phyloP scores from a whole-genome alignment of 2,888 invertebrate species.

The Merodon equestris region DNA sequence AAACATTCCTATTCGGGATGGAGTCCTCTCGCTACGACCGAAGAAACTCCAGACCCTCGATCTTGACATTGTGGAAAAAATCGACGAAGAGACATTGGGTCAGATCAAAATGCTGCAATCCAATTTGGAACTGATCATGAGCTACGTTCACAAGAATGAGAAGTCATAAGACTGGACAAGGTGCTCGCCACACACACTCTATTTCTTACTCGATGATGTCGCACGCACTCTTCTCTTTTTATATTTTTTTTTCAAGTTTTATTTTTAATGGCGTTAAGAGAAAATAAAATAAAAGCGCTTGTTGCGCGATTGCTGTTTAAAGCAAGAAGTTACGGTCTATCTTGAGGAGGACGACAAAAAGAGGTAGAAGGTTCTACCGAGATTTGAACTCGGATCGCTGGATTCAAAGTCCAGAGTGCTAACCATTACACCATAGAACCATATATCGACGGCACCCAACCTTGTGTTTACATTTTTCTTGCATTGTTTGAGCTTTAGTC shows the following conservation, averaged over 20 bases:
- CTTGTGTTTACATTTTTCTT: conserved; percentile 6
- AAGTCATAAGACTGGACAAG: conserved; percentile 8
- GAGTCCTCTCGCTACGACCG: conserved; percentile 77
- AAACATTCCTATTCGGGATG: conserved; percentile 78
- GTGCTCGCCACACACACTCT: no score
- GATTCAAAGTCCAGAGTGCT: conserved; percentile 71
- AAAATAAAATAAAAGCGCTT: no score
- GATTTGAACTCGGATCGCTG: conserved; percentile 71
- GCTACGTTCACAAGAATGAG: conserved; percentile 71
- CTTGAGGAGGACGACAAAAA: neutral
- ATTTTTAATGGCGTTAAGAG: neutral
- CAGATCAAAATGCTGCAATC: conserved; percentile 77
- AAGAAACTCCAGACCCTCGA: conserved; percentile 74
- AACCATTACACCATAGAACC: conserved; percentile 71
- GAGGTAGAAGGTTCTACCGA: conserved; percentile 61
- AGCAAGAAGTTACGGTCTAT: no score
- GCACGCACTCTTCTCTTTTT: no score
- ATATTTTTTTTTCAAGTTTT: neutral
- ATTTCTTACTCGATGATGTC: no score
- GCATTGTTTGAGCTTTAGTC: no score
- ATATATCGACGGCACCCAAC: neutral
- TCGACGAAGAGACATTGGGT: conserved; percentile 75
- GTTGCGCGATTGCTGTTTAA: no score
- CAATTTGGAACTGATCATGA: conserved; percentile 76
- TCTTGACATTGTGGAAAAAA: conserved; percentile 73